Base-by-base conservation (phyloP, 2,797 vertebrate genomes). In the Sebastes miniatus region DNA sequence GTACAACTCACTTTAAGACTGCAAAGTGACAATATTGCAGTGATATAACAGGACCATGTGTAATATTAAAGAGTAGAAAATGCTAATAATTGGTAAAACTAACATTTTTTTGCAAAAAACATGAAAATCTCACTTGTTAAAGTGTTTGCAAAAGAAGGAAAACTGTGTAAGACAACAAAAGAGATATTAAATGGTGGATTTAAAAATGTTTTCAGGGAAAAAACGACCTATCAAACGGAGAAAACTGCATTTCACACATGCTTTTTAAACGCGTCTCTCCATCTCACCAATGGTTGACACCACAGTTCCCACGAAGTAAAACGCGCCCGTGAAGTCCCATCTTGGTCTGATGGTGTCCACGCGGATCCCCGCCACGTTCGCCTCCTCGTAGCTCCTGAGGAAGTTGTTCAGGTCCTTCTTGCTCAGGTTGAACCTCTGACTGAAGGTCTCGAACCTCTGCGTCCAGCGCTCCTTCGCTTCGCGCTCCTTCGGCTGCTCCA, bases 281-380 rank as follows among this genome's bases (percentile, higher is more conserved):
- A 8, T 68, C 90, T 94, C 92, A 98, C 98, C 98, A 52, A 99
- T 98, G 14, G 98, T 99, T 27, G 98, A 98, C 66, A 99, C 97
- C 73, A 99, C 98, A 12, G 98, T 99, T 80, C 97, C 97, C 85
- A 98, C 98, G 94, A 99, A 99, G 92, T 98, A 99, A 89, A 99
- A 98, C 1, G 98, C 97, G 7, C 98, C 98, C 0, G 96, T 93
- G 91, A 99, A 98, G 91, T 99, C 98, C 98, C 98, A 99, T 1
- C 97, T 95, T 10, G 97, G 96, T 58, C 97, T 94, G 81, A 96
- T 92, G 22, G 83, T 85, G 92, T 97, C 97, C 92, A 97, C 96
- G 0, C 97, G 96, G 86, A 99, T 95, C 7, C 98, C 98, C 4
- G 97, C 97, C 57, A 95, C 93, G 74, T 94, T 96, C 76, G 98